Evolutionary conservation across 2,113 vertebrate species (phyloP), one percentile per base, ranked within the genome.

Genomic region (Semnornis frantzii): DNA sequence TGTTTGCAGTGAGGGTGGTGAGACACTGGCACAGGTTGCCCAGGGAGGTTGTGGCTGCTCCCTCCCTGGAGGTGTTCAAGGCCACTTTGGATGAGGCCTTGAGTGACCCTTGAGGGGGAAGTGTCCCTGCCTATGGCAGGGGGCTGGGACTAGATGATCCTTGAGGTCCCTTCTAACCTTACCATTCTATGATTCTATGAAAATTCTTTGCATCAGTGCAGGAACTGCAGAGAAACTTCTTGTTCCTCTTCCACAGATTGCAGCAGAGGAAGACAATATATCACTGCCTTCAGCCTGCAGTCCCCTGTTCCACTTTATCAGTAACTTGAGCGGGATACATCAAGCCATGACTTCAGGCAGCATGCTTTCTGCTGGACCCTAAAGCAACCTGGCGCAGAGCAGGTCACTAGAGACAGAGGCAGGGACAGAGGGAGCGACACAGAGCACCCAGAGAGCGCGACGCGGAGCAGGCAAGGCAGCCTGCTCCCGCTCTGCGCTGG

Each of bases 191-290:
- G 37, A 39, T 39, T 39, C 37, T 39, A 39, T 39, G 48, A 31
- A 37, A 76, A 48, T 21, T 8, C n/a, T 0, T 10, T 7, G 1
- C 4, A 1, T 9, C 30, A 5, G 0, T 1, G 25, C 62, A 21
- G 57, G 27, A 23, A 4, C 68, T 20, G 50, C 65, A 19, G 44
- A 68, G n/a, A 7, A n/a, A 15, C 27, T 1, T 0, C 8, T 12
- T 7, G 12, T 54, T 83, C 37, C 11, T 17, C 5, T 0, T 15
- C 39, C 55, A 55, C 9, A 59, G 18, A 24, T n/a, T 1, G 4
- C 55, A 34, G 50, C 12, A 42, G 63, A 27, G 39, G 54, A 23
- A 31, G 27, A n/a, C 10, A 12, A 5, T 5, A 7, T 14, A 12
- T 15, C 42, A 4, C 24, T n/a, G 15, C 86, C 71, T 63, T 60